Evolutionary conservation across 2,888 invertebrate species (phyloP).

Genomic region (Endotricha flammealis): DNA sequence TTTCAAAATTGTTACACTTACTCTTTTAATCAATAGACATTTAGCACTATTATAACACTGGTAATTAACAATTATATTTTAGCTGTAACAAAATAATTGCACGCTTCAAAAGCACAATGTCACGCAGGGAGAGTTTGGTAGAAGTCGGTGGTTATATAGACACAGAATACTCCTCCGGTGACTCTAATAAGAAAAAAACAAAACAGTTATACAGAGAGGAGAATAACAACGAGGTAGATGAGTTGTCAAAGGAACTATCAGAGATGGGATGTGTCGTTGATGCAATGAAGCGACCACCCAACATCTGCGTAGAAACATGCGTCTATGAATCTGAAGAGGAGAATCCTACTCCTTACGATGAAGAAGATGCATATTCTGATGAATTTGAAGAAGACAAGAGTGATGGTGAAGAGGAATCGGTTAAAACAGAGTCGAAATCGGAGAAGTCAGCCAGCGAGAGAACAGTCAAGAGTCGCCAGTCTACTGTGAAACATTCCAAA

Average conservation of each 20-base stretch:
- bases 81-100: constrained; percentile 41
- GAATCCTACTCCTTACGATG: constrained; percentile 27
- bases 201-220: constrained; percentile 60
- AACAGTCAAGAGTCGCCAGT: constrained; percentile 17
- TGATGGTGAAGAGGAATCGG: constrained; percentile 46
- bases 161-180: constrained; percentile 57
- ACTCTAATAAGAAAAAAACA: constrained; percentile 53
- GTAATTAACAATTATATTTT: constrained; percentile 22
- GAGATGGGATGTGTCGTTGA: constrained; percentile 72
- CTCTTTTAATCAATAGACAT: neutral
- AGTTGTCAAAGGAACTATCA: constrained; percentile 51
- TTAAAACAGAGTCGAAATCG: constrained; percentile 32
- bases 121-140: constrained; percentile 50
- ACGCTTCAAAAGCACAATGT: constrained; percentile 56
- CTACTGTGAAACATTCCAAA: constrained; percentile 47
- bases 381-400: constrained; percentile 68
- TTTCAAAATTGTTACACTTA: too few species aligned
- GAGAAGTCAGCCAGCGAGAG: constrained; percentile 20
- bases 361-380: constrained; percentile 62
- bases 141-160: constrained; percentile 41
- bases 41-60: neutral
- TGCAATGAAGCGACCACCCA: constrained; percentile 57
- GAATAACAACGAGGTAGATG: constrained; percentile 71
- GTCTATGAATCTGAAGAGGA: constrained; percentile 52
- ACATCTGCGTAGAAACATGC: constrained; percentile 63